A percentile compares a stretch with the other conserved stretches of the same genome.
These are phyloP conservation scores for Drosophila mulleri DNA, from an alignment of 2,888 invertebrate genomes.

Conservation along the genomic window DNA sequence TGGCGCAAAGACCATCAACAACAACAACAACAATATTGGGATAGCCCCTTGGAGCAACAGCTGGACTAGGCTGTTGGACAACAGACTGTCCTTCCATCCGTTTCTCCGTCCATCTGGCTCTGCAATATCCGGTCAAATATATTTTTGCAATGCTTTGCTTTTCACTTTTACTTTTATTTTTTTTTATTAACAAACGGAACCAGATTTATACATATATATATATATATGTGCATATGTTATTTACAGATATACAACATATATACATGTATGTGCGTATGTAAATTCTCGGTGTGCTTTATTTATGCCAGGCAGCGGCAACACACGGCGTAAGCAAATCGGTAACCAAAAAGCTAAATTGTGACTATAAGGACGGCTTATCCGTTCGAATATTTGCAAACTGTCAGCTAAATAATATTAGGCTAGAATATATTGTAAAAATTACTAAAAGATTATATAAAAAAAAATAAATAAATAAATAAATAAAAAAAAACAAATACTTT, in stretches of 20 bases:
- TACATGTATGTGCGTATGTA: not conserved
- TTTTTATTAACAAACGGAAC: constrained; percentile 16
- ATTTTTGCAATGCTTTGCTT: constrained; percentile 25
- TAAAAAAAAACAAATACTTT: no score
- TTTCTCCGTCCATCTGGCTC: not conserved
- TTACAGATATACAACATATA: no score
- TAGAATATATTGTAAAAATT: not conserved
- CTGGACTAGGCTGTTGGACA: constrained; percentile 22
- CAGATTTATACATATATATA: constrained; percentile 9
- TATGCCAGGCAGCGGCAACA: not conserved
- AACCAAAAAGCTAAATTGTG: not conserved
- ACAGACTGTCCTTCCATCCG: not conserved
- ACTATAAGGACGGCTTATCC: not conserved
- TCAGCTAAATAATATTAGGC: not conserved
- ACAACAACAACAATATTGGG: constrained; percentile 3
- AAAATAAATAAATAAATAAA: no score
- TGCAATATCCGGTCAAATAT: constrained; percentile 33
- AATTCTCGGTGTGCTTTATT: not conserved
- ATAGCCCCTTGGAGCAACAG: constrained; percentile 20
- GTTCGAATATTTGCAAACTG: not conserved
- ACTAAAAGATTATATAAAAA: no score
- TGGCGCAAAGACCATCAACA: constrained; percentile 4
- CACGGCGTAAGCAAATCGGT: not conserved
- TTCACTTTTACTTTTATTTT: constrained; percentile 11
- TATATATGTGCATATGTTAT: not conserved